Conservation (phyloP, 2,888 invertebrate species). For the Operophtera brumata region DNA sequence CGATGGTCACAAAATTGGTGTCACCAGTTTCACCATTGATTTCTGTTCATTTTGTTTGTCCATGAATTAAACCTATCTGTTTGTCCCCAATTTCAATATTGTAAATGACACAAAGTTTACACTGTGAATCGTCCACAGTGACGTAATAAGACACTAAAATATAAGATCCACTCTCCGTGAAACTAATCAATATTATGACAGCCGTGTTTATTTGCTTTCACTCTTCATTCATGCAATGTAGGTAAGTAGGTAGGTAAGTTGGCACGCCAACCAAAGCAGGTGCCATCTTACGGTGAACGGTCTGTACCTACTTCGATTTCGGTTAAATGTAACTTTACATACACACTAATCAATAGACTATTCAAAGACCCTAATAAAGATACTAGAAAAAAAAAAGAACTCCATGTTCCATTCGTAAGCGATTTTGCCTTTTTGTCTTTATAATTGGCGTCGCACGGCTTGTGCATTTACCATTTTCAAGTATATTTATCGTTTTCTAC, state of each 20-base stretch:
- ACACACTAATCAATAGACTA: no score
- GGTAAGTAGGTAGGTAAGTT: not conserved
- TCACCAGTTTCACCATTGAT: not conserved
- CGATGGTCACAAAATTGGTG: slow-evolving; percentile 9
- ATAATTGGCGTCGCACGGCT: no score
- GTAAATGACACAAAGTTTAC: not conserved
- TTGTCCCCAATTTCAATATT: not conserved
- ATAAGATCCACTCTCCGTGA: not conserved
- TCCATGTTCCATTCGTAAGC: no score
- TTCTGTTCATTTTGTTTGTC: not conserved
- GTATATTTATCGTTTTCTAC: no score
- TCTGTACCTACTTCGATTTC: no score
- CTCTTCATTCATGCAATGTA: not conserved
- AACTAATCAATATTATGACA: slow-evolving; percentile 1
- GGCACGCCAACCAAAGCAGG: no score
- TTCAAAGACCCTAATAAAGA: no score
- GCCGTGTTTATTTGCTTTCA: not conserved
- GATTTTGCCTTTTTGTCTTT: no score
- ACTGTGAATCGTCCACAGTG: not conserved
- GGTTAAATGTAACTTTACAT: no score
- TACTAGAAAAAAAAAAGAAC: no score
- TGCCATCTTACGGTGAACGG: no score
- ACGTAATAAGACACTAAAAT: not conserved
- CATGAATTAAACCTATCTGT: not conserved
- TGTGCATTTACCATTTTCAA: no score